Evolutionary conservation across 64 coral and sea anemone genomes (phyloP), one percentile per base, ranked within the genome.

Genomic region (Porites australiensis): DNA sequence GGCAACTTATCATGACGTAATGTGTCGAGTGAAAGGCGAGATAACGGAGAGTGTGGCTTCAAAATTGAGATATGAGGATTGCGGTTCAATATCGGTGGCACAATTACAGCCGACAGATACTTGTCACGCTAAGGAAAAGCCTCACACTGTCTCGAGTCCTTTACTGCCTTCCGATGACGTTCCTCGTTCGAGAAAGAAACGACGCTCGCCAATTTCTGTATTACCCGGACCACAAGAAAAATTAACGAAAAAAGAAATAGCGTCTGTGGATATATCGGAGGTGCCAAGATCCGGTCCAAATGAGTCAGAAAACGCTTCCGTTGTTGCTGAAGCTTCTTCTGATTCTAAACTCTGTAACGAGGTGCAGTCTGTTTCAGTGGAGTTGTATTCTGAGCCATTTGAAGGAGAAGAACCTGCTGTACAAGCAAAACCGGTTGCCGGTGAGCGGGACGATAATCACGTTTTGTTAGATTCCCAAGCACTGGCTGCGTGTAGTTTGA

Each of bases 331-430:
- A 7, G 45, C 23, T 50, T 84, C 79, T 1, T 77, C 20, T 6
- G 79, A 84, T 51, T 81, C 71, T n/a, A 93, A 77, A 53, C 66
- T 78, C 2, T 8, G 54, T 19, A 58, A 14, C 55, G 58, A 88
- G 13, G 59, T 49, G 2, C 75, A 86, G 51, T 88, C 81, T 37
- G 84, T 69, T 15, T 96, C 95, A 14, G 2, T 91, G 2, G 95
- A 96, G 49, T 61, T 96, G n/a, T 96, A 96, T 86, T 93, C 95
- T 21, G 95, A 96, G 66, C 95, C 95, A 10, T 77, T 96, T 19
- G 95, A 93, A 50, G 79, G 60, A 8, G 81, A 93, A 7, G 78
- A 77, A 63, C n/a, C 77, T 14, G 49, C 53, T 69, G 72, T 8
- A 8, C 15, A 69, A 8, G 72, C 53, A 47, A 64, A 51, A 73